Evolutionary conservation across 2,113 vertebrate species (phyloP).

Genomic region (Heptranchias perlo): DNA sequence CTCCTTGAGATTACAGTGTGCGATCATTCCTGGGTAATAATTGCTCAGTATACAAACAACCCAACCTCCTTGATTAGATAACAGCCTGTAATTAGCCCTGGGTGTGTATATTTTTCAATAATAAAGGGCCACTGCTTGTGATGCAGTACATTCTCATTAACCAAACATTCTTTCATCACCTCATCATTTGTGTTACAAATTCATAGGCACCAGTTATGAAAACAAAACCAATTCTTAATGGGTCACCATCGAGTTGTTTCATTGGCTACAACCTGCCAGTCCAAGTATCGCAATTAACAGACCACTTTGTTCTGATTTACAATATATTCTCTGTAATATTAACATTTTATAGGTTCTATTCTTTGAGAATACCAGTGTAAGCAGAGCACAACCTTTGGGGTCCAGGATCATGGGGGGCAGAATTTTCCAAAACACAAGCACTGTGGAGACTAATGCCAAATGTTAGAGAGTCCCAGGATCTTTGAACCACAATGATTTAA

Average conservation of each 20-base stretch:
- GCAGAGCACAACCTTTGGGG: background rate
- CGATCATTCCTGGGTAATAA: slow-evolving; percentile 4
- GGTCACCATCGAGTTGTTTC: background rate
- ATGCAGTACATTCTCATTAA: background rate
- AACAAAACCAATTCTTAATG: background rate
- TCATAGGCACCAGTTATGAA: background rate
- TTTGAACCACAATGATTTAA: background rate
- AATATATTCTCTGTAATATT: background rate
- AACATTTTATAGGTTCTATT: background rate
- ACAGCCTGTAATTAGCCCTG: background rate
- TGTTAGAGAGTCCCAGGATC: background rate
- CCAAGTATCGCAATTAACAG: background rate
- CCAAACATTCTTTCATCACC: background rate
- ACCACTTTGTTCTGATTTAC: background rate
- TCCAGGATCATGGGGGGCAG: background rate
- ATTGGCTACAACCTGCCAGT: background rate
- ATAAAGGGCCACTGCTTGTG: background rate
- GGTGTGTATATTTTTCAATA: background rate
- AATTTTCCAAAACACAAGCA: background rate
- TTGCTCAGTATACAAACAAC: background rate
- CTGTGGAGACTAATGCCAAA: background rate
- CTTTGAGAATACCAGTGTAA: background rate
- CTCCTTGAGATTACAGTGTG: background rate
- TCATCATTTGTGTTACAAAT: background rate
- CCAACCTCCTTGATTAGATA: background rate